Base-by-base conservation (phyloP, 2,113 vertebrate species). In the Channa maculata region DNA sequence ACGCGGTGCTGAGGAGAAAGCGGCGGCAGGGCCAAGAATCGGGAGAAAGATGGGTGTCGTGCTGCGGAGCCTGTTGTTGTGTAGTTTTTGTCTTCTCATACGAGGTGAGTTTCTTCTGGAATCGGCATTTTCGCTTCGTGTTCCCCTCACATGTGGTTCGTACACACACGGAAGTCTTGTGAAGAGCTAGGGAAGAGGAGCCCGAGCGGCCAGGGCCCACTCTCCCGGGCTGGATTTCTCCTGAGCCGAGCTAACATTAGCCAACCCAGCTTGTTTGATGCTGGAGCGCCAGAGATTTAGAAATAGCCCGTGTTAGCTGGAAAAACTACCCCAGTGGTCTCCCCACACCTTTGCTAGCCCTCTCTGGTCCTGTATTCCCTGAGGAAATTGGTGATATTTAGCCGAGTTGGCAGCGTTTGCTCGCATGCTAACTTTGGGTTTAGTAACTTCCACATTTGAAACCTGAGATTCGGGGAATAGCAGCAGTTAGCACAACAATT, bases 51-150 rank as follows among this genome's bases (percentile, higher is more conserved):
- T 97, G 97, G 95, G 95, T 86, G 95, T 94, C 94, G 94, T 94
- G 87, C 92, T 97, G 89, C 94, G 95, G 93, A 96, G 89, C 86
- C 94, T 97, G 86, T 89, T 97, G 90, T 94, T 95, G 87, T 96
- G 93, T 92, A 95, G 91, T 89, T 95, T 97, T 80, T 96, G 95
- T 89, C 93, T 92, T 75, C 93, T 96, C 73, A 80, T 96, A 88
- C 92, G 94, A 94, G 97, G 96, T 97, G 88, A 95, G 95, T 93
- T 85, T 36, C 14, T 1, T 48, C 8, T 15, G 13, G 11, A 41
- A 51, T 44, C 43, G 9, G 5, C 10, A 6, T 48, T 8, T 51
- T 8, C 3, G 8, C 44, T 13, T 6, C 10, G 6, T 0, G 2
- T 36, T 34, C 34, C 3, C 55, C 50, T 24, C 3, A 13, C 24